These are phyloP conservation scores for Nothoprocta pentlandii DNA, from an alignment of 2,113 vertebrate species.

Conservation along the genomic window DNA sequence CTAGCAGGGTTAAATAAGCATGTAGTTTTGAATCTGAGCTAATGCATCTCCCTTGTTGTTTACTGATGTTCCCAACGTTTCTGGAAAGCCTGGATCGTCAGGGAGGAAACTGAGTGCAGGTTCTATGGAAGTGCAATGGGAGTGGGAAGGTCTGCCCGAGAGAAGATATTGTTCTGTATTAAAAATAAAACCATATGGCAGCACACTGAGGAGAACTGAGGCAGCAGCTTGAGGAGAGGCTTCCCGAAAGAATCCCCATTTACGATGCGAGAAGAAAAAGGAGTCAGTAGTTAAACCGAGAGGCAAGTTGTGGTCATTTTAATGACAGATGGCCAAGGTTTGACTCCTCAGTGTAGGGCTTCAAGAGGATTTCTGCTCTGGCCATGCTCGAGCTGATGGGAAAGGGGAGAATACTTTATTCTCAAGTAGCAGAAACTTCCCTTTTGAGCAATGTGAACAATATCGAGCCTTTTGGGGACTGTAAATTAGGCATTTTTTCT, in stretches of 20 bases:
- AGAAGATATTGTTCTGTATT: neutral
- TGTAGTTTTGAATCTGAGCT: neutral
- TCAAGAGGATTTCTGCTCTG: neutral
- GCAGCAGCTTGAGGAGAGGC: neutral
- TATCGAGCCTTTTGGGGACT: rapidly evolving
- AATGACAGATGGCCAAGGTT: neutral
- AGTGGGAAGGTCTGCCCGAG: neutral
- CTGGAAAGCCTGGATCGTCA: neutral
- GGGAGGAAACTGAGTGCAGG: neutral
- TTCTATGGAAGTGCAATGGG: neutral
- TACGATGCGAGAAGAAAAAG: neutral
- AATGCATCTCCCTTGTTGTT: rapidly evolving
- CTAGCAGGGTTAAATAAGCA: neutral
- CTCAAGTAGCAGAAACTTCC: neutral
- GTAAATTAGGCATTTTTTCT: neutral
- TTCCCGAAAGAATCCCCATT: neutral
- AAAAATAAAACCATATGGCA: too few species aligned
- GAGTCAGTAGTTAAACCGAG: neutral
- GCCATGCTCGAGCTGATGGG: neutral
- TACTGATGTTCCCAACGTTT: neutral
- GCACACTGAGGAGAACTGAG: too few species aligned
- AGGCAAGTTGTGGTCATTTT: too few species aligned
- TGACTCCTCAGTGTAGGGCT: too few species aligned
- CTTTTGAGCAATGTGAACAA: neutral
- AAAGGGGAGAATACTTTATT: neutral